A percentile compares a stretch with the other conserved stretches of the same genome.
Evolutionary conservation across 2,113 vertebrate species (phyloP).

Genomic region (Seriola rivoliana): DNA sequence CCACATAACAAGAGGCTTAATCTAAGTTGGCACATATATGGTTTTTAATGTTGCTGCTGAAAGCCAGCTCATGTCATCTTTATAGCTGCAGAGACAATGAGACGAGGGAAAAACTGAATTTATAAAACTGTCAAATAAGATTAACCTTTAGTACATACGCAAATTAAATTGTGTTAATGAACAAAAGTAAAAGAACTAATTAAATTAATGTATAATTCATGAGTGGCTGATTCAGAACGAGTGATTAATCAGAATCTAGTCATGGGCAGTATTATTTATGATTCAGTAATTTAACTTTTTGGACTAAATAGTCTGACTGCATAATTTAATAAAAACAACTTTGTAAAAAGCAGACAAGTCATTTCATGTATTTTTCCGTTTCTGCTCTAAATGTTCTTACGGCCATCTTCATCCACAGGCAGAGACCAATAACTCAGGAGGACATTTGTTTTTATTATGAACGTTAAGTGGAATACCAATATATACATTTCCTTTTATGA

Average conservation of each 20-base stretch:
- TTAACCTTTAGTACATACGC: slow-evolving; percentile 22
- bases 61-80: slow-evolving; percentile 39
- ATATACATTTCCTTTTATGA: too few relatives aligned
- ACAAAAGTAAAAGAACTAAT: slow-evolving; percentile 35
- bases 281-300: background rate
- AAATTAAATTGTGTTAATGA: slow-evolving; percentile 53
- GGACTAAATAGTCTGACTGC: background rate
- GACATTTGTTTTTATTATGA: too few relatives aligned
- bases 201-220: slow-evolving; percentile 31
- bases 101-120: slow-evolving; percentile 11
- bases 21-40: slow-evolving; percentile 49
- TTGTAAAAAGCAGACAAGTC: background rate
- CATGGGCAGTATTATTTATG: background rate
- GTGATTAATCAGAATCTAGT: background rate
- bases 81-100: slow-evolving; percentile 24
- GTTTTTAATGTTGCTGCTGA: slow-evolving; percentile 47
- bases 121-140: slow-evolving; percentile 37
- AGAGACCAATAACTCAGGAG: too few relatives aligned
- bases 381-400: too few relatives aligned
- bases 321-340: background rate
- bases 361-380: background rate
- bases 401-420: too few relatives aligned
- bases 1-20: slow-evolving; percentile 49
- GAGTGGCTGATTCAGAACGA: background rate
- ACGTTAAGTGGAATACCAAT: too few relatives aligned